Conservation (phyloP, 2,888 invertebrate genomes). For the Resseliella maxima region DNA sequence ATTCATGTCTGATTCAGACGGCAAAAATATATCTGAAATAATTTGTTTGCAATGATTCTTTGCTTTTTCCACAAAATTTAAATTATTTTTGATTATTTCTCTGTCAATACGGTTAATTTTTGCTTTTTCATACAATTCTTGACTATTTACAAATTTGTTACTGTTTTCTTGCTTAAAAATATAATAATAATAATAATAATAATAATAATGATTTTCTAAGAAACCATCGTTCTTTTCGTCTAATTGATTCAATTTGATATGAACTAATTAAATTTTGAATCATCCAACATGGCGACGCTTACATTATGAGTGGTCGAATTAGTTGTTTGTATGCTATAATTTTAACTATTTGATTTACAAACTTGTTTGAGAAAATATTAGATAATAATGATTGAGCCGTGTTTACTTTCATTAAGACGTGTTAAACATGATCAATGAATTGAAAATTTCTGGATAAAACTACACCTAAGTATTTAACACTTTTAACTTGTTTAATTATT, state of each 20-base stretch:
- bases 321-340: background rate
- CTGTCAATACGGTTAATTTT: background rate
- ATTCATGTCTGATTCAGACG: background rate
- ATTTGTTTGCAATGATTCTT: background rate
- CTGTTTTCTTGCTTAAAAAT: background rate
- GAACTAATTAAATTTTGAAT: background rate
- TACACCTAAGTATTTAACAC: background rate
- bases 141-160: background rate
- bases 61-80: background rate
- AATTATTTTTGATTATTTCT: background rate
- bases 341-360: background rate
- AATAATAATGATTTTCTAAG: background rate
- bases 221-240: background rate
- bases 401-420: background rate
- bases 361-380: background rate
- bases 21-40: background rate
- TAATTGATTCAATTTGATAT: background rate
- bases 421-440: background rate
- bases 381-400: background rate
- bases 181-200: too few species aligned
- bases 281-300: background rate
- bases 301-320: background rate
- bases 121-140: background rate
- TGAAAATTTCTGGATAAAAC: background rate
- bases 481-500: background rate